phyloP scores from a whole-genome alignment of 2,888 invertebrate species.

The Bombylius discolor region DNA sequence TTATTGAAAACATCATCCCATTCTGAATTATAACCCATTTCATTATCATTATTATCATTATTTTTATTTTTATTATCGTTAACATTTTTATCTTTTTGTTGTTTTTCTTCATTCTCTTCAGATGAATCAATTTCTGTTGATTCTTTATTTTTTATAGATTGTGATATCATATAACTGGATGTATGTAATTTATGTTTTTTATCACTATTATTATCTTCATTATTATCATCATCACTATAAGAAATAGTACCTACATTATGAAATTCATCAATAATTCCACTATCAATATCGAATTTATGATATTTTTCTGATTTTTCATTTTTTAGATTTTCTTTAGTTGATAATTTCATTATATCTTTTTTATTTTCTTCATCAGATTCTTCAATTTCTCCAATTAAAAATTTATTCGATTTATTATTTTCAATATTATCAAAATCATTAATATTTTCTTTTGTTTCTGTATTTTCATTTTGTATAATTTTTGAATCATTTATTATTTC shows the following conservation, averaged over 20 bases:
- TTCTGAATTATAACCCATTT: neutral
- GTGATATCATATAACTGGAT: neutral
- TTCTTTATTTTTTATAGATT: neutral
- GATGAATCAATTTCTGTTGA: neutral
- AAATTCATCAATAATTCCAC: too few species aligned
- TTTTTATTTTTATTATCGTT: constrained; percentile 6
- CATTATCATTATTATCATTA: neutral
- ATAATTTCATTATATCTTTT: neutral
- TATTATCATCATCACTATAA: neutral
- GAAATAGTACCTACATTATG: neutral
- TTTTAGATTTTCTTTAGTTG: neutral
- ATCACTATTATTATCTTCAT: neutral
- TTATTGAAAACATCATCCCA: neutral
- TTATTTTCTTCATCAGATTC: neutral
- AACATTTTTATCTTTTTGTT: constrained; percentile 15
- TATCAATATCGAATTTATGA: neutral
- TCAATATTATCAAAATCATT: too few species aligned
- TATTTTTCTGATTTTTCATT: neutral
- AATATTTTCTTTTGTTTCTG: too few species aligned
- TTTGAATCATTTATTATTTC: too few species aligned
- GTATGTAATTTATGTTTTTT: neutral
- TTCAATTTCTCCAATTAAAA: too few species aligned
- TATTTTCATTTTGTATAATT: too few species aligned
- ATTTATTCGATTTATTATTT: too few species aligned
- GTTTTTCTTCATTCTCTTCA: constrained; percentile 9